Conservation (phyloP, 2,888 invertebrate species). For the Erebia palarica region DNA sequence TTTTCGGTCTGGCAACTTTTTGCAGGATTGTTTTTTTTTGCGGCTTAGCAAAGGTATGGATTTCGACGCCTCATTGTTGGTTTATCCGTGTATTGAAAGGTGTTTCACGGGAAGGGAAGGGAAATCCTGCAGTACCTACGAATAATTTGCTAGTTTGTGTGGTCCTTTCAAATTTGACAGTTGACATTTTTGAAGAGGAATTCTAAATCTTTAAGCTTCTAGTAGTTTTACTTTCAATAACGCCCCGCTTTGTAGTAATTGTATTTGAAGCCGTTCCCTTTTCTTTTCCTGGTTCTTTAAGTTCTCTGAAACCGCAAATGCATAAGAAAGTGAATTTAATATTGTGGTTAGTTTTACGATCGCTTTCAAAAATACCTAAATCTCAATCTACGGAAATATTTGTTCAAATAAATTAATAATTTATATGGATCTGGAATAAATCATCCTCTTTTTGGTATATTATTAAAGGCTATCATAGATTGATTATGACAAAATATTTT, state of each 20-base stretch:
- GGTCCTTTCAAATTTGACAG: slow-evolving; percentile 66
- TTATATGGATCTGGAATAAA: neutral
- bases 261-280: slow-evolving; percentile 43
- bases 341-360: slow-evolving; percentile 42
- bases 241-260: slow-evolving; percentile 42
- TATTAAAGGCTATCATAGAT: too few species aligned
- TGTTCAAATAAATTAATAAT: neutral
- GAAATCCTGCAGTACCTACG: slow-evolving; percentile 55
- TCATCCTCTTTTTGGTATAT: neutral
- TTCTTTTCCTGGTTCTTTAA: slow-evolving; percentile 47
- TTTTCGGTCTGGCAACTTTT: slow-evolving; percentile 75
- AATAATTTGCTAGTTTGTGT: slow-evolving; percentile 66
- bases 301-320: slow-evolving; percentile 48
- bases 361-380: slow-evolving; percentile 30
- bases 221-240: slow-evolving; percentile 66
- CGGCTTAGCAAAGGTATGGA: slow-evolving; percentile 70
- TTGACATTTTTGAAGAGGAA: slow-evolving; percentile 63
- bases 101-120: slow-evolving; percentile 73
- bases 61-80: slow-evolving; percentile 79
- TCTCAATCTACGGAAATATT: neutral
- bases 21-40: slow-evolving; percentile 52
- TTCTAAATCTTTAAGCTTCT: slow-evolving; percentile 49
- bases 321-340: slow-evolving; percentile 48
- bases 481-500: too few species aligned
- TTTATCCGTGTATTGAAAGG: slow-evolving; percentile 66